Base-by-base conservation (phyloP, 2,797 vertebrate genomes). In the Neosalanx taihuensis region DNA sequence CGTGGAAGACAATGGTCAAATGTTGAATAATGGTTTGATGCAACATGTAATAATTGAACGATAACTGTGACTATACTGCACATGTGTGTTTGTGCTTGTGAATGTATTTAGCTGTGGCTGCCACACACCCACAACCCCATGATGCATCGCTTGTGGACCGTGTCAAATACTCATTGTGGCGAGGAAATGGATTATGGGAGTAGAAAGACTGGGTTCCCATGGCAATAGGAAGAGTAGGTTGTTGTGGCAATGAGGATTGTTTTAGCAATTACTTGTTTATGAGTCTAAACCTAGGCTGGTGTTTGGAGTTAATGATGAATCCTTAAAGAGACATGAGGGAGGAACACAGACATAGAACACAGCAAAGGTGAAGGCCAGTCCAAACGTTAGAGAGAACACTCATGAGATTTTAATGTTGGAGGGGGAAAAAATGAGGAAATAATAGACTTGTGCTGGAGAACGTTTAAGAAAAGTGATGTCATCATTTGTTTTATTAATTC, bases 101-200 rank as follows among this genome's bases (percentile, higher is more conserved):
- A 58, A 63, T 64, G 18, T 26, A 30, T 72, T 30, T 13, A 20
- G 18, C 31, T 30, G 49, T 57, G 20, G 26, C 41, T 63, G 67
- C 53, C 71, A 81, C 67, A 69, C 75, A 49, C 30, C 69, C 75
- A 29, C 61, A 72, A 77, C 83, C 81, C 80, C 84, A 82, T 79
- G 80, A 81, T 68, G 4, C 74, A 75, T 85, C 81, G 65, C 86
- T 81, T 84, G 85, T 83, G 81, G 89, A 91, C 88, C 88, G 79
- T 90, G 85, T 90, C 90, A 88, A 90, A 90, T 86, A 82, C 84
- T 85, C 90, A 90, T 92, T 92, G 91, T 92, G 85, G 81, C 81
- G 77, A 82, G 83, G 84, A 91, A 93, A 92, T 83, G 89, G 91
- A 93, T 93, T 92, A 92, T 65, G 83, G 84, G 77, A 85, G 83